Evolutionary conservation across 1,140 invertebrate genomes (phyloP).

Genomic region (Diorhabda carinulata): DNA sequence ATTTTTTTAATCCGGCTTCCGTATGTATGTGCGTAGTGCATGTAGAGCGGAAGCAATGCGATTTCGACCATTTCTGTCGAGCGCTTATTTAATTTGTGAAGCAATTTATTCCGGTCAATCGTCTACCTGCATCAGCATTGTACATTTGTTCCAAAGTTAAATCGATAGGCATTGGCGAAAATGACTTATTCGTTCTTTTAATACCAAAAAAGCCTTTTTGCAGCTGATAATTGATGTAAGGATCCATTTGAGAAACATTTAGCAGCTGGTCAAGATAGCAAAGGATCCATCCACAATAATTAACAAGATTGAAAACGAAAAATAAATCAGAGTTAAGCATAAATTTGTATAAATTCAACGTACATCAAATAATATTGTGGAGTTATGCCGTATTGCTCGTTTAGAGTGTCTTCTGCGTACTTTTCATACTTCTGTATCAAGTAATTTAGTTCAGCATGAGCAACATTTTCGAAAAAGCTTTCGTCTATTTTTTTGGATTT

Average conservation of each 20-base stretch:
- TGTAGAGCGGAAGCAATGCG: not conserved
- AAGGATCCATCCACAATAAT: not conserved
- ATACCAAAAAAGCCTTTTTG: constrained; percentile 8
- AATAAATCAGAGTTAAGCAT: constrained; percentile 8
- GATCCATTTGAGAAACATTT: constrained; percentile 4
- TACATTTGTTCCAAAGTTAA: constrained; percentile 11
- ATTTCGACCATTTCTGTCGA: constrained; percentile 17
- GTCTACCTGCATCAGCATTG: constrained; percentile 10
- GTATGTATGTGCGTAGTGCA: not conserved
- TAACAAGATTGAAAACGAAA: constrained; percentile 6
- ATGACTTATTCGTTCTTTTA: constrained; percentile 12
- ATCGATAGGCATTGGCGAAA: not conserved
- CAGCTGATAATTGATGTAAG: not conserved
- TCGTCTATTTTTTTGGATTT: too few relatives aligned
- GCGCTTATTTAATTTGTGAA: not conserved
- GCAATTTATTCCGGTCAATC: constrained; percentile 1
- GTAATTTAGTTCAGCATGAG: not conserved
- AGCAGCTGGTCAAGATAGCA: not conserved
- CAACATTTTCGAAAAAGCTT: too few relatives aligned
- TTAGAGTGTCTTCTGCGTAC: not conserved
- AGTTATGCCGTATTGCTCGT: not conserved
- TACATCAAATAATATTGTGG: constrained; percentile 6
- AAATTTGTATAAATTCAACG: constrained; percentile 4
- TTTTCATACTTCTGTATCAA: not conserved
- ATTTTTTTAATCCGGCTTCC: not conserved